phyloP scores from a whole-genome alignment of 2,113 vertebrate genomes.

The Empidonax alnorum region DNA sequence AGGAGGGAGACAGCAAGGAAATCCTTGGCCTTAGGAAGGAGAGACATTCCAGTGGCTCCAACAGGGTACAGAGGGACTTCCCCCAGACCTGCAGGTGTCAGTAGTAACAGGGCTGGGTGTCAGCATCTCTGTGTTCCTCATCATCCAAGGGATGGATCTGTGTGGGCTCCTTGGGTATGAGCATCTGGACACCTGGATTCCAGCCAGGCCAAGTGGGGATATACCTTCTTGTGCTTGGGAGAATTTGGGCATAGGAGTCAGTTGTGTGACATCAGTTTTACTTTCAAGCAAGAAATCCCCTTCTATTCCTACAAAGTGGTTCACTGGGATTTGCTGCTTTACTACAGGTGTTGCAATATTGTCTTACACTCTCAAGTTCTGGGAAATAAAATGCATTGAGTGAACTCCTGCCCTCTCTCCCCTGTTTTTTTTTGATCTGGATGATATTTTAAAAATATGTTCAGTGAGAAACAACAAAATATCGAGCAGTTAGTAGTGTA shows the following conservation, averaged over 20 bases:
- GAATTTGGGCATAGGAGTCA: accelerated
- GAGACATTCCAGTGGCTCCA: no score
- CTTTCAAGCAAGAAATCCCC: background rate
- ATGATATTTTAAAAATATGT: background rate
- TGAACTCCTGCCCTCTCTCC: accelerated
- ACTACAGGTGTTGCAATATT: no score
- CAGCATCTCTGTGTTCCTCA: accelerated
- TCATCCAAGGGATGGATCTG: accelerated
- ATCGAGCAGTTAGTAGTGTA: background rate
- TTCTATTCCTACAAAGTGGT: background rate
- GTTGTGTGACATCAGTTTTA: background rate
- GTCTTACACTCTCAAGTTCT: accelerated
- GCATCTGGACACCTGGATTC: background rate
- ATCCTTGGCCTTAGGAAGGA: background rate
- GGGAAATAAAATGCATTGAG: background rate
- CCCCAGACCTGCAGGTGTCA: background rate
- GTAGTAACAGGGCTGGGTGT: background rate
- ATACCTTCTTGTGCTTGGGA: accelerated
- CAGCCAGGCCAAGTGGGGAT: background rate
- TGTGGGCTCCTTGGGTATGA: background rate
- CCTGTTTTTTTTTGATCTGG: background rate
- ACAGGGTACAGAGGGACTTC: no score
- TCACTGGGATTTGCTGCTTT: background rate
- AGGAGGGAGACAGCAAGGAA: background rate
- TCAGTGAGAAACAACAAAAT: background rate